Percentiles rank a stretch among this genome's conserved stretches.
Evolutionary conservation across 2,888 invertebrate genomes (phyloP).

Genomic region (Chrysotoxum bicinctum): DNA sequence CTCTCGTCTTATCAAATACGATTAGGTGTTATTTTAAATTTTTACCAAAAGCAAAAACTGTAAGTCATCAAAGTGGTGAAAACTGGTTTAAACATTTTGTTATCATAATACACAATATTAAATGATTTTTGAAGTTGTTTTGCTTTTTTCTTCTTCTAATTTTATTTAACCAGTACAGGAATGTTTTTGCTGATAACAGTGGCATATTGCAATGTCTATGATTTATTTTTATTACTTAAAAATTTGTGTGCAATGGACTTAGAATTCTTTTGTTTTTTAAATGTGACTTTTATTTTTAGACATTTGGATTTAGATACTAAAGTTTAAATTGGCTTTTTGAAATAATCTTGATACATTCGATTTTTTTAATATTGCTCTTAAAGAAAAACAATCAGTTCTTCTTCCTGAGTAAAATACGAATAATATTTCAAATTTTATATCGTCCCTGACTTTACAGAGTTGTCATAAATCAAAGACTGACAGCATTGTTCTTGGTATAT

Average conservation of each 20-base stretch:
- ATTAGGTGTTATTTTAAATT: constrained; percentile 4
- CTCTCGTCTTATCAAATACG: constrained; percentile 22
- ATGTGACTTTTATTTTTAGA: not conserved
- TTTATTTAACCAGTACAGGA: not conserved
- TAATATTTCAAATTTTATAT: too few relatives aligned
- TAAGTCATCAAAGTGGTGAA: constrained; percentile 18
- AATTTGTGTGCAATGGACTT: constrained; percentile 33
- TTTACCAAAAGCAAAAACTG: not conserved
- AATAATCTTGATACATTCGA: not conserved
- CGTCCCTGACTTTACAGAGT: too few relatives aligned
- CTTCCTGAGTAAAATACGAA: too few relatives aligned
- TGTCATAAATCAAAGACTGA: too few relatives aligned
- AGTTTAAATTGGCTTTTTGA: not conserved
- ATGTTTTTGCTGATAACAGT: constrained; percentile 43
- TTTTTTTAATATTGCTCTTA: not conserved
- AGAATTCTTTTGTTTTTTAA: not conserved
- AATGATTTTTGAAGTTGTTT: constrained; percentile 24
- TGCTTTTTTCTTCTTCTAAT: not conserved
- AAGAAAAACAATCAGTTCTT: too few relatives aligned
- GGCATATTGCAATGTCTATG: constrained; percentile 40
- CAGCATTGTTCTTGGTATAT: too few relatives aligned
- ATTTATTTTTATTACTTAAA: constrained; percentile 10
- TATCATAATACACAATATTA: constrained; percentile 34
- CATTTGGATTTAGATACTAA: not conserved
- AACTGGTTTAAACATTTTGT: constrained; percentile 43